Evolutionary conservation across 1,140 invertebrate species (phyloP), one percentile per base, ranked within the genome.

Genomic region (Zelostemma sp.): DNA sequence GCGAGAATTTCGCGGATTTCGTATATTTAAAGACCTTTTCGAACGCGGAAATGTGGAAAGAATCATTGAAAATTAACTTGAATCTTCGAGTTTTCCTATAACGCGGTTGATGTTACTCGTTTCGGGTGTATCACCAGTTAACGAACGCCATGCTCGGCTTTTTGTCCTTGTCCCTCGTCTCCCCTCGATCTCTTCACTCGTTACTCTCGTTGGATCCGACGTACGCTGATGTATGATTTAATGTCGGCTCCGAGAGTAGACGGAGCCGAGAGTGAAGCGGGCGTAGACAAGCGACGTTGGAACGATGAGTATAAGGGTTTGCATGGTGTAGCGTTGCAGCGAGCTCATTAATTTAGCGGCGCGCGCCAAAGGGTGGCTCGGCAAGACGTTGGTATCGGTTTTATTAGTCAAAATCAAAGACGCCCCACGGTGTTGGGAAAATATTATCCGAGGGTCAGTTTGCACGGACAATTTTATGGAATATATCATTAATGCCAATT

Each of bases 331-430:
- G 78, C 76, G 79, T 81, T 84, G 78, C 80, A 80, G 77, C 79
- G 82, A 81, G 80, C 80, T 84, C 80, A 84, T 84, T 84, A 84
- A 84, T 84, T 82, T 81, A 81, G 76, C 74, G 81, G 79, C 75
- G 70, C 80, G 77, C 71, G 74, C 71, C 74, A 77, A 82, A 82
- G 80, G 80, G 76, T 82, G 76, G 72, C 73, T 81, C 80, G 76
- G 80, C 78, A 81, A 84, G 81, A 80, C 77, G 76, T 77, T 77
- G 74, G 70, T 59, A 77, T 79, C 78, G 73, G 76, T 81, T 83
- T 81, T 83, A 83, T 81, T 79, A 78, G 78, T 68, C 68, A 77
- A 80, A 78, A 82, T 78, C 77, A 75, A 81, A 80, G 76, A 35
- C n/a, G 11, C 33, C 33, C 11, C n/a, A 35, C 33, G 33, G 33